phyloP scores from a whole-genome alignment of 2,797 vertebrate genomes.

The Glossophaga mutica region DNA sequence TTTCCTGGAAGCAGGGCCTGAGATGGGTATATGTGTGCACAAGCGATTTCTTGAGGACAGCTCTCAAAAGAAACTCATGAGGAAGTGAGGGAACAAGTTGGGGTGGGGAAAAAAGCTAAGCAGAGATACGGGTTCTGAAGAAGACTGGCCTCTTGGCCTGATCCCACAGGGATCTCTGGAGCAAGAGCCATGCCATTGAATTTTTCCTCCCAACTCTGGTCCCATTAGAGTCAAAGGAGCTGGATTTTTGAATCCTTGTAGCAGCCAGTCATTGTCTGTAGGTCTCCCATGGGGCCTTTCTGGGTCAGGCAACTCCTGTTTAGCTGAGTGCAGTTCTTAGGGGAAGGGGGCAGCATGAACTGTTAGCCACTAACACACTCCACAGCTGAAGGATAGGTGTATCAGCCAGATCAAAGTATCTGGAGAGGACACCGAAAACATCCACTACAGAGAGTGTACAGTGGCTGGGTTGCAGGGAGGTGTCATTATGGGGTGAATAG shows the following conservation, averaged over 20 bases:
- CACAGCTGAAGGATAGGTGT: background rate
- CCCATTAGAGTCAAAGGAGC: background rate
- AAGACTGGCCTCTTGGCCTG: background rate
- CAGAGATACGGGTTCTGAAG: background rate
- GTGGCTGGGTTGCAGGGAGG: background rate
- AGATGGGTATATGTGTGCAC: background rate
- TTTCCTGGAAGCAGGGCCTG: background rate
- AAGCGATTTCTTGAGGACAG: background rate
- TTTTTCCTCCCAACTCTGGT: background rate
- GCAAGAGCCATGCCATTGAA: background rate
- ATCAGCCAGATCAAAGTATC: background rate
- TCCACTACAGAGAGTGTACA: background rate
- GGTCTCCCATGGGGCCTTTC: background rate
- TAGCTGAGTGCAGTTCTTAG: background rate
- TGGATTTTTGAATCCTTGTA: background rate
- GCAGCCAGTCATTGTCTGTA: background rate
- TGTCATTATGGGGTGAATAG: background rate
- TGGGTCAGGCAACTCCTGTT: background rate
- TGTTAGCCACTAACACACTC: background rate
- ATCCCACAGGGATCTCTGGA: background rate
- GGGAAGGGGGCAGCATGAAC: background rate
- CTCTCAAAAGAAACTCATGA: background rate
- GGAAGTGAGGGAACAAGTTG: background rate
- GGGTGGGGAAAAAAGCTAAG: background rate
- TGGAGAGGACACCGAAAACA: background rate